A percentile compares a stretch with the other conserved stretches of the same genome.
These are phyloP conservation scores for Proales similis DNA, from an alignment of 1,140 invertebrate species.

Conservation along the genomic window DNA sequence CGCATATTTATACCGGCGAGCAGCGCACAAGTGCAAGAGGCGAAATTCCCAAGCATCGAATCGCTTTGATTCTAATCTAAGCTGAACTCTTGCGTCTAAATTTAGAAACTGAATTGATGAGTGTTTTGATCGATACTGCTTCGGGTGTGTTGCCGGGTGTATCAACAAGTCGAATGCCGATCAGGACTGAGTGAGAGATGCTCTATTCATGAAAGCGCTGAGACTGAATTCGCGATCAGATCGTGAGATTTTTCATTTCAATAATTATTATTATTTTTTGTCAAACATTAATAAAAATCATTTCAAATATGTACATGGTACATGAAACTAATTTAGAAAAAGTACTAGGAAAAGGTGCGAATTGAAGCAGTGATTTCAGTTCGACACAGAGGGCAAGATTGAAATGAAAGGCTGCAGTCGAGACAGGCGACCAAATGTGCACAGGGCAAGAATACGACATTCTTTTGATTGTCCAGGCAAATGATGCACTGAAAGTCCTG, in stretches of 20 bases:
- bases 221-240: not conserved
- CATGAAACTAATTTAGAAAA: slow-evolving; percentile 6
- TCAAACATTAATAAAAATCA: not conserved
- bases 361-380: slow-evolving; percentile 9
- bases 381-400: slow-evolving; percentile 32
- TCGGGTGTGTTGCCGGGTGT: too few relatives aligned
- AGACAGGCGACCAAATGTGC: slow-evolving; percentile 30
- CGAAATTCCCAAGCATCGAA: too few relatives aligned
- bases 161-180: too few relatives aligned
- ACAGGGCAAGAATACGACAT: slow-evolving; percentile 18
- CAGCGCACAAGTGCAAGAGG: too few relatives aligned
- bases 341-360: slow-evolving; percentile 22
- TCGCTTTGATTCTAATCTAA: too few relatives aligned
- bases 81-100: too few relatives aligned
- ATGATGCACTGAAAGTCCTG: too few relatives aligned
- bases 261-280: not conserved
- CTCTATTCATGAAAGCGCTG: too few relatives aligned
- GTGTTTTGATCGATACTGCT: too few relatives aligned
- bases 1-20: too few relatives aligned
- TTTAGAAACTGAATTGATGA: too few relatives aligned
- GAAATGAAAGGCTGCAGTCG: slow-evolving; percentile 10
- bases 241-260: not conserved
- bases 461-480: slow-evolving; percentile 15
- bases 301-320: not conserved
- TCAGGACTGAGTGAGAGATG: too few relatives aligned